These are phyloP conservation scores for Rhinolophus ferrumequinum DNA, from an alignment of 2,113 vertebrate genomes.

Conservation along the genomic window DNA sequence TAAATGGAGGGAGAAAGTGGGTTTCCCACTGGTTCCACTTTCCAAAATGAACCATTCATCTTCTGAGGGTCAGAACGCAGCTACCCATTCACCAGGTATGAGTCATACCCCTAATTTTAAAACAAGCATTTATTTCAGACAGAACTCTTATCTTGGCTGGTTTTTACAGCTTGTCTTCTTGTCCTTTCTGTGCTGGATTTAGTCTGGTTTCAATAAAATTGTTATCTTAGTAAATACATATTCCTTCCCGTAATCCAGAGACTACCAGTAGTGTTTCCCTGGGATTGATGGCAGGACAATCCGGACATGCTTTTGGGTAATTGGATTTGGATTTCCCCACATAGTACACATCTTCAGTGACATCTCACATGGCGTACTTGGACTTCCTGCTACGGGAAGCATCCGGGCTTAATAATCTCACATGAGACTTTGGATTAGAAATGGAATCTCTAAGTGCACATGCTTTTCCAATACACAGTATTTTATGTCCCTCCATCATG, in stretches of 20 bases:
- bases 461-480: background rate
- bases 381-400: background rate
- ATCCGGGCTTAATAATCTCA: background rate
- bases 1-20: slow-evolving; percentile 53
- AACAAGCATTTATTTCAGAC: slow-evolving; percentile 65
- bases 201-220: slow-evolving; percentile 50
- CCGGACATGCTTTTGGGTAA: background rate
- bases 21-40: slow-evolving; percentile 64
- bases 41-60: slow-evolving; percentile 65
- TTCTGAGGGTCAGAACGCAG: slow-evolving; percentile 58
- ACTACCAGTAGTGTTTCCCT: background rate
- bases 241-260: slow-evolving; percentile 9
- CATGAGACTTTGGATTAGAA: background rate
- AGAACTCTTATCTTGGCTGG: slow-evolving; percentile 31
- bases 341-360: background rate
- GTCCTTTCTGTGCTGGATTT: background rate
- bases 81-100: slow-evolving; percentile 52
- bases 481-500: background rate
- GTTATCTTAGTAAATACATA: background rate
- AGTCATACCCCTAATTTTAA: slow-evolving; percentile 68
- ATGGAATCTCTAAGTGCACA: background rate
- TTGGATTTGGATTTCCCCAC: background rate
- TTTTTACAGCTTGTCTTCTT: slow-evolving; percentile 10
- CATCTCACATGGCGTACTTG: background rate
- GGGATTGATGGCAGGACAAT: background rate